Evolutionary conservation across 2,113 vertebrate genomes (phyloP).

Genomic region (Pygathrix nemaeus): DNA sequence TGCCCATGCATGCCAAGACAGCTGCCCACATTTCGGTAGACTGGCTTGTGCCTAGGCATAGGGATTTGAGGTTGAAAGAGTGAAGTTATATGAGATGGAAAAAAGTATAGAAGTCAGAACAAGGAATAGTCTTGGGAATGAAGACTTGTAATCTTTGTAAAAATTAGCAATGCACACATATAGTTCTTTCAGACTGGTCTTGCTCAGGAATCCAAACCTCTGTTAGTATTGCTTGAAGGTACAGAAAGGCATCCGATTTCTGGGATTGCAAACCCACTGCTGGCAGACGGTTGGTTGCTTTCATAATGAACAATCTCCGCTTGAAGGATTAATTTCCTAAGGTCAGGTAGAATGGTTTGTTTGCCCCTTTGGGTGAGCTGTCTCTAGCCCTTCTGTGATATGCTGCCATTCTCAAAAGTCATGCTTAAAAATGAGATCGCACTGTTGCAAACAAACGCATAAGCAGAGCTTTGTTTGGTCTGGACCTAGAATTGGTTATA

Average conservation of each 20-base stretch:
- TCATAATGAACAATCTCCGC: background rate
- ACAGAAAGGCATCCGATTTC: conserved; percentile 4
- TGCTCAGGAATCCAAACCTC: conserved; percentile 51
- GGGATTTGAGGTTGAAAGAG: conserved; percentile 35
- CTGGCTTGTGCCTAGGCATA: conserved; percentile 40
- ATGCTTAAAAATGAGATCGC: conserved; percentile 19
- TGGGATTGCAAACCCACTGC: background rate
- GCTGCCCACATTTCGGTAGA: conserved; percentile 45
- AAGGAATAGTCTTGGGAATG: conserved; percentile 41
- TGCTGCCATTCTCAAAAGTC: background rate
- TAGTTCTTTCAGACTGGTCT: background rate
- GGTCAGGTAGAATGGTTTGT: conserved; percentile 4
- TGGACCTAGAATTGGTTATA: background rate
- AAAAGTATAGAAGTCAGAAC: conserved; percentile 20
- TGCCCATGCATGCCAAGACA: conserved; percentile 63
- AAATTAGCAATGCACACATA: conserved; percentile 41
- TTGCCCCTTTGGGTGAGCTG: background rate
- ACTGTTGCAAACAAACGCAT: background rate
- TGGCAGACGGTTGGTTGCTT: background rate
- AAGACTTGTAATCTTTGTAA: conserved; percentile 45
- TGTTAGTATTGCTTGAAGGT: background rate
- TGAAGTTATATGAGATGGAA: conserved; percentile 46
- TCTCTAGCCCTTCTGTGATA: background rate
- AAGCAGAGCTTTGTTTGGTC: background rate
- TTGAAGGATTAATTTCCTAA: conserved; percentile 31